Base-by-base conservation (phyloP, 2,797 vertebrate species). In the Kryptolebias ocellatus region DNA sequence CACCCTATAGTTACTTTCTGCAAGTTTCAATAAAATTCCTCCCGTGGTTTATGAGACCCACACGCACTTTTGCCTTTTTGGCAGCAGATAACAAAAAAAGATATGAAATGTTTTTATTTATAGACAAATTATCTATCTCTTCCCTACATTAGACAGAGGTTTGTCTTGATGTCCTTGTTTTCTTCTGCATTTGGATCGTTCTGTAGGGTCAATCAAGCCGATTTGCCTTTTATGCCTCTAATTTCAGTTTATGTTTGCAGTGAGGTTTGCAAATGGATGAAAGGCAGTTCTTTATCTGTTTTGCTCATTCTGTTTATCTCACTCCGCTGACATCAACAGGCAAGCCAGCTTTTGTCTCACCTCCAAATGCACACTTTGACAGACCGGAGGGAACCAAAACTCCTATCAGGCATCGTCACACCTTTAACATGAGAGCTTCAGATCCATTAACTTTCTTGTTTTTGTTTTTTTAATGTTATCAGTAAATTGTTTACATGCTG, bases 401-500 rank as follows among this genome's bases (percentile, higher is more conserved):
- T 60, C 67, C 46, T 67, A 65, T 74, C 56, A 9, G 67, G 67
- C 65, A 39, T 65, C 60, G 76, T 79, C 75, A 60, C 64, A 80
- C 65, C 66, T 74, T 72, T 20, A 24, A 60, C 56, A 31, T 39
- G 31, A 60, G 45, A 64, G 66, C 76, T 79, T 76, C 69, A 74
- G 76, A 73, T 74, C 64, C 69, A 77, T 83, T 86, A 84, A 80
- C 77, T 68, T 74, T 80, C 68, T 37, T 37, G 34, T 24, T 24
- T 82, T 54, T 10, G 62, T 78, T 70, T 73, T 73, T 58, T 44
- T 70, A 77, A 80, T 67, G 73, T 65, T 83, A 86, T 79, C 76
- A 70, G 72, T 53, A 75, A 83, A 87, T 69, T 67, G 68, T 76
- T 78, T 84, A 74, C 71, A 64, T 76, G 74, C 53, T 68, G 60